Evolutionary conservation across 2,888 invertebrate genomes (phyloP).

Genomic region (Melanotus villosus): DNA sequence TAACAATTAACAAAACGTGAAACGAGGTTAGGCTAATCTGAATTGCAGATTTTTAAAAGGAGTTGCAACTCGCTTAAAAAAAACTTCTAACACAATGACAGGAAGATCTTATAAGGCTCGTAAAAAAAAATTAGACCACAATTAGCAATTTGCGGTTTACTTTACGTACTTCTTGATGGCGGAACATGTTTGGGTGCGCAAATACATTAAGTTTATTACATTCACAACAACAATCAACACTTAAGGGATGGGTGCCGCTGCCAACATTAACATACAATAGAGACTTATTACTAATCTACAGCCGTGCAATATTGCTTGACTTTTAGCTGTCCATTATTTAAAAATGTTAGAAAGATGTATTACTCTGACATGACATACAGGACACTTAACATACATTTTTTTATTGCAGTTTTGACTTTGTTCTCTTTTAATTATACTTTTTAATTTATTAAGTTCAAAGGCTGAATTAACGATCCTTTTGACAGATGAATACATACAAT

Average conservation of each 20-base stretch:
- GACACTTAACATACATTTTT: not conserved
- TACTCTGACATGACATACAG: slow-evolving; percentile 12
- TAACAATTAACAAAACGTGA: not conserved
- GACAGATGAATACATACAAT: no score
- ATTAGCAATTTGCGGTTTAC: slow-evolving; percentile 23
- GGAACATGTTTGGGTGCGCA: slow-evolving; percentile 39
- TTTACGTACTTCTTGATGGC: slow-evolving; percentile 16
- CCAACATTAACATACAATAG: slow-evolving; percentile 58
- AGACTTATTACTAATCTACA: slow-evolving; percentile 59
- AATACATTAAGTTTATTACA: slow-evolving; percentile 43
- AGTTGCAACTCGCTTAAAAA: not conserved
- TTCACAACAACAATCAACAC: slow-evolving; percentile 46
- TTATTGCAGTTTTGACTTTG: no score
- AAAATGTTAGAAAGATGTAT: slow-evolving; percentile 32
- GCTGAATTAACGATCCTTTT: no score
- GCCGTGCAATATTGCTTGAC: slow-evolving; percentile 54
- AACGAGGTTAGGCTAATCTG: no score
- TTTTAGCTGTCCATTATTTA: slow-evolving; percentile 38
- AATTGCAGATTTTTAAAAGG: not conserved
- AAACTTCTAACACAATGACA: slow-evolving; percentile 3
- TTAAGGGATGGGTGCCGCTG: slow-evolving; percentile 54
- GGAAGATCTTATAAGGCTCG: slow-evolving; percentile 13
- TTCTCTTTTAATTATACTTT: no score
- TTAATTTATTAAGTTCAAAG: no score
- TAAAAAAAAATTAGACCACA: slow-evolving; percentile 18